Evolutionary conservation across 2,797 vertebrate genomes (phyloP).

Genomic region (Oreortyx pictus): DNA sequence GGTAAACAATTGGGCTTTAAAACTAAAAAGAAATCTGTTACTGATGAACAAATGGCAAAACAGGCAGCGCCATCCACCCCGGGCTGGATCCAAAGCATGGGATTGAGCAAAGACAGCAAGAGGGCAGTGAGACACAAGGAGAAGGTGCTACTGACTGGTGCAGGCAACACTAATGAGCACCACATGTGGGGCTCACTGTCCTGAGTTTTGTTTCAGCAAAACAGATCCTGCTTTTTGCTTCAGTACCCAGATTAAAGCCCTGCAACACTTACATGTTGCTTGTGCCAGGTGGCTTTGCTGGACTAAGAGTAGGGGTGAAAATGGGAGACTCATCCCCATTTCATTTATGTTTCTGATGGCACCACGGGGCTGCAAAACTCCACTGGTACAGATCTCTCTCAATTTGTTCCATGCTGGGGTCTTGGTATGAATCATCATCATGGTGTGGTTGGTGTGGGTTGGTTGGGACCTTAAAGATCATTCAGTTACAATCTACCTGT

Average conservation of each 20-base stretch:
- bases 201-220: background rate
- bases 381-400: background rate
- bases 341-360: background rate
- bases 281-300: background rate
- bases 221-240: background rate
- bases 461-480: too few species aligned
- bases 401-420: too few species aligned
- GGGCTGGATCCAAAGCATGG: background rate
- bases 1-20: background rate
- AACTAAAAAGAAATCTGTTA: background rate
- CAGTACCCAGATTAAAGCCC: background rate
- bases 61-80: background rate
- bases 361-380: background rate
- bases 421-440: too few species aligned
- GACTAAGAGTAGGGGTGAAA: background rate
- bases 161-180: background rate
- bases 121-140: background rate
- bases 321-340: background rate
- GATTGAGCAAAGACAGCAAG: background rate
- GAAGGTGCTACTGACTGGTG: background rate
- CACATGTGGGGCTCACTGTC: background rate
- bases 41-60: background rate
- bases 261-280: background rate
- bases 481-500: too few species aligned
- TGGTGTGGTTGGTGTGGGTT: too few species aligned